Evolutionary conservation across 1,140 invertebrate species (phyloP).

Genomic region (Platyscapa corneri): DNA sequence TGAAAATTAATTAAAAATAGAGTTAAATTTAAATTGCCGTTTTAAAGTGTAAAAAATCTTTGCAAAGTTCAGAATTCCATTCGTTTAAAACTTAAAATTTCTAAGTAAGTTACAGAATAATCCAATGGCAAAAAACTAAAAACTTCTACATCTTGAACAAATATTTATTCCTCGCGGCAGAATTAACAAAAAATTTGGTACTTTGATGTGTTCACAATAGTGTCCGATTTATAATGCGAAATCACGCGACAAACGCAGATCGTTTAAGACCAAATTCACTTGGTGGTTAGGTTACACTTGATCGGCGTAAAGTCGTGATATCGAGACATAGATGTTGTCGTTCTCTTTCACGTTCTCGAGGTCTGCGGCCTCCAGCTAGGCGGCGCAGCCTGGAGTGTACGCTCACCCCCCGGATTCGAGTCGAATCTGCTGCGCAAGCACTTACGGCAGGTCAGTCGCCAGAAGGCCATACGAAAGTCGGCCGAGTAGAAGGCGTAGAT

Average conservation of each 20-base stretch:
- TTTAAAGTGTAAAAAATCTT: too few relatives aligned
- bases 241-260: not conserved
- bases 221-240: not conserved
- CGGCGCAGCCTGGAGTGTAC: not conserved
- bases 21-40: too few relatives aligned
- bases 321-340: too few relatives aligned
- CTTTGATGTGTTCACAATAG: not conserved
- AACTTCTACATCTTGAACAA: not conserved
- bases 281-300: not conserved
- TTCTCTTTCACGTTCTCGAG: conserved; percentile 42
- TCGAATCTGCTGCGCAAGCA: conserved; percentile 59
- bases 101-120: too few relatives aligned
- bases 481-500: conserved; percentile 92
- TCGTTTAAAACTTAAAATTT: too few relatives aligned
- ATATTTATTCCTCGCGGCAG: not conserved
- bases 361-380: conserved; percentile 40
- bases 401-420: conserved; percentile 11
- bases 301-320: not conserved
- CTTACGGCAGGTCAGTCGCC: conserved; percentile 79
- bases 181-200: not conserved
- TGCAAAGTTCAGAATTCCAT: too few relatives aligned
- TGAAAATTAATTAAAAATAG: too few relatives aligned
- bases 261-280: not conserved
- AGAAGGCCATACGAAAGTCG: conserved; percentile 89
- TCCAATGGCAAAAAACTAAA: too few relatives aligned